A percentile compares a stretch with the other conserved stretches of the same genome.
Conservation (phyloP, 2,113 vertebrate genomes). For the Anas platyrhynchos region DNA sequence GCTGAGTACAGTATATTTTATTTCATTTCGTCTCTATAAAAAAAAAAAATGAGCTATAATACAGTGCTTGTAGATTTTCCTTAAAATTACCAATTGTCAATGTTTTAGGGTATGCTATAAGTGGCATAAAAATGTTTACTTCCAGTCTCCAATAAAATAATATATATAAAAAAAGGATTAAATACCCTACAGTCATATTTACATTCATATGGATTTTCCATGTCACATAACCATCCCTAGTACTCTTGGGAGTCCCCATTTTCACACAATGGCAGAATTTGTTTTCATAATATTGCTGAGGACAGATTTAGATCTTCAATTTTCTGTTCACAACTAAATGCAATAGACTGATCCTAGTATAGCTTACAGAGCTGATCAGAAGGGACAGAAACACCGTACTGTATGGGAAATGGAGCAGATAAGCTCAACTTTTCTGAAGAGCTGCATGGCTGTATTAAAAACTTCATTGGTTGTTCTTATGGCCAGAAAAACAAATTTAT, state of each 20-base stretch:
- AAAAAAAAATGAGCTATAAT: constrained; percentile 1
- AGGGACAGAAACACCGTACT: background rate
- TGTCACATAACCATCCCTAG: background rate
- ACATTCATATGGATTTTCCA: background rate
- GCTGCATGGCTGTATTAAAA: background rate
- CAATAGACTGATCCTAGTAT: background rate
- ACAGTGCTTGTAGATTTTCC: background rate
- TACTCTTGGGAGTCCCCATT: background rate
- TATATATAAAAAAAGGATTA: background rate
- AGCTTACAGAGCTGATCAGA: background rate
- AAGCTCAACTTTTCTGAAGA: background rate
- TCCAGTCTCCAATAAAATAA: background rate
- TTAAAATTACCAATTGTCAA: background rate
- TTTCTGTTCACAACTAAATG: background rate
- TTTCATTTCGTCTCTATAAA: constrained; percentile 21
- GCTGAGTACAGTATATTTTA: constrained; percentile 13
- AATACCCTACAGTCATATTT: background rate
- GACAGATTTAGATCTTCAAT: background rate
- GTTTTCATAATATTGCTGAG: background rate
- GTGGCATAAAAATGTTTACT: background rate
- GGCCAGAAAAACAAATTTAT: constrained; percentile 14
- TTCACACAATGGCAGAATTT: background rate
- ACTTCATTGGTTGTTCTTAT: background rate
- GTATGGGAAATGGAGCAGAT: background rate
- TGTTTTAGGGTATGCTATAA: background rate